Evolutionary conservation across 2,797 vertebrate genomes (phyloP).

Genomic region (Botia kubotai): DNA sequence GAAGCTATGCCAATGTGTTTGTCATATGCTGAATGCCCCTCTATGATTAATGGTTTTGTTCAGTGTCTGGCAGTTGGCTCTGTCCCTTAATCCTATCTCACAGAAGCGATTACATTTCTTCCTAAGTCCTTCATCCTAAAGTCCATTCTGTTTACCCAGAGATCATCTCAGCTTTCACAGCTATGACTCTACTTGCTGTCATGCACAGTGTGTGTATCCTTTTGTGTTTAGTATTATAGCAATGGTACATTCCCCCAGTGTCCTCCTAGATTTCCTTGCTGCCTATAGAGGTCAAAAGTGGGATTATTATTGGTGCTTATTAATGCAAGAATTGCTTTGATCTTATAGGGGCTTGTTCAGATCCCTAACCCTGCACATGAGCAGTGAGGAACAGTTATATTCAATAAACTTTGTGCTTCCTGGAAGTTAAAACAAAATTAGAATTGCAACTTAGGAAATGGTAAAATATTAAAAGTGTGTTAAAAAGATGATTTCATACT

Average conservation of each 20-base stretch:
- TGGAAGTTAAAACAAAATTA: no score
- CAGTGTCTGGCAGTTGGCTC: not conserved
- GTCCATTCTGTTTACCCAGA: not conserved
- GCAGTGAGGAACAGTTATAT: no score
- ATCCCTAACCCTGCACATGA: no score
- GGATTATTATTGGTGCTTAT: no score
- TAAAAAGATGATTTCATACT: no score
- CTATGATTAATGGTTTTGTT: conserved; percentile 16
- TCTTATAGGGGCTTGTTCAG: no score
- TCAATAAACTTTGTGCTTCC: no score
- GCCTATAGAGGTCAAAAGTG: no score
- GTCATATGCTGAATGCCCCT: not conserved
- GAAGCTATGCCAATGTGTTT: not conserved
- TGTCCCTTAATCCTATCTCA: not conserved
- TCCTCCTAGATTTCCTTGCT: no score
- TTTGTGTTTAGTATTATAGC: not conserved
- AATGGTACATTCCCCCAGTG: not conserved
- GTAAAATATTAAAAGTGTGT: no score
- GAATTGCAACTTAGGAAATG: no score
- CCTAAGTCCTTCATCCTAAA: conserved; percentile 1
- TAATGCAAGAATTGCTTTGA: no score
- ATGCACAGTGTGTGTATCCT: not conserved
- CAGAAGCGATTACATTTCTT: conserved; percentile 7
- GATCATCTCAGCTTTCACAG: not conserved
- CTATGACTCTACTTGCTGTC: not conserved